Percentiles rank a stretch among this genome's conserved stretches.
Conservation (phyloP, 2,888 invertebrate species). For the Cephus runcator region DNA sequence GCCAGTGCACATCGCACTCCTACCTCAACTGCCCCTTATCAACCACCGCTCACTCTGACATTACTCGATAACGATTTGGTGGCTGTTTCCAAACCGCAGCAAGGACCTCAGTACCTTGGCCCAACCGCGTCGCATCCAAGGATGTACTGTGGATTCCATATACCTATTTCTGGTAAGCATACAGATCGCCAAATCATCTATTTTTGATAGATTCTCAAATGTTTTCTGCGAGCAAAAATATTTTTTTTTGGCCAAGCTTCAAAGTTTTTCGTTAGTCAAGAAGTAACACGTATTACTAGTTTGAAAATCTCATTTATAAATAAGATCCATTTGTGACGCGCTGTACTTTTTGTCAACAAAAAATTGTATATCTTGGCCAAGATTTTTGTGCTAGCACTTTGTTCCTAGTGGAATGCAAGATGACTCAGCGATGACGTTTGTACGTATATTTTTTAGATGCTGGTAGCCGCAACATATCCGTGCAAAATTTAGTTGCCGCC, state of each 20-base stretch:
- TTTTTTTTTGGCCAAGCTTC: background rate
- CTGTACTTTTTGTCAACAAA: slow-evolving; percentile 16
- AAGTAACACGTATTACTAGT: background rate
- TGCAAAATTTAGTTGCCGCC: slow-evolving; percentile 52
- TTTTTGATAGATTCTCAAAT: slow-evolving; percentile 8
- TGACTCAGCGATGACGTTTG: slow-evolving; percentile 10
- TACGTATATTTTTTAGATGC: slow-evolving; percentile 43
- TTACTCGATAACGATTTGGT: slow-evolving; percentile 61
- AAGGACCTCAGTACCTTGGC: slow-evolving; percentile 56
- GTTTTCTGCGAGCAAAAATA: background rate
- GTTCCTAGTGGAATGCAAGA: slow-evolving; percentile 11
- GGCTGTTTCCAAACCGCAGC: slow-evolving; percentile 61
- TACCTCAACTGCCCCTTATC: slow-evolving; percentile 53
- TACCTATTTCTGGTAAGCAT: slow-evolving; percentile 65
- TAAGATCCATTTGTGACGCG: background rate
- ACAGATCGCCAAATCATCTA: background rate
- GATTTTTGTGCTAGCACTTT: slow-evolving; percentile 10
- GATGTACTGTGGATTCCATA: slow-evolving; percentile 64
- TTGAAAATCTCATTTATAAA: background rate
- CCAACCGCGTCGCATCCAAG: slow-evolving; percentile 48
- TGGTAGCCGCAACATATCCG: slow-evolving; percentile 51
- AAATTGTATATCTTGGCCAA: slow-evolving; percentile 15
- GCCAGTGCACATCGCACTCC: slow-evolving; percentile 55
- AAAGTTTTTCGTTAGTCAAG: slow-evolving; percentile 8
- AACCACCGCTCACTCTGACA: slow-evolving; percentile 58